Conservation (phyloP, 1,140 invertebrate genomes). For the Meloidogyne exigua region DNA sequence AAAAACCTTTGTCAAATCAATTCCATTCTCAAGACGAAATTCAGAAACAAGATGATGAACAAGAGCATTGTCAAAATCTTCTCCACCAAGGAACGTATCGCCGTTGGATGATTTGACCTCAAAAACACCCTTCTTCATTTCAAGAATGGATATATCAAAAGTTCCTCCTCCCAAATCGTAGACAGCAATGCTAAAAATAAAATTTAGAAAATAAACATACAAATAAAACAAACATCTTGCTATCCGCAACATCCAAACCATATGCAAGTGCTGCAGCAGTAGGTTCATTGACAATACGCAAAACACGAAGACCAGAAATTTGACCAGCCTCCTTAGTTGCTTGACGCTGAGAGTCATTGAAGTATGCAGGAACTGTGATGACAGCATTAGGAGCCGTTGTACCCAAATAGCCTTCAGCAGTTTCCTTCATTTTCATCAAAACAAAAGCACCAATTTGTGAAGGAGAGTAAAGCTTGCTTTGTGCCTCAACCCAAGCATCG, state of each 20-base stretch:
- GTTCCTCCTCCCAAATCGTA: slow-evolving; percentile 95
- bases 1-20: slow-evolving; percentile 90
- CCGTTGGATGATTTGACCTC: slow-evolving; percentile 93
- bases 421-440: slow-evolving; percentile 93
- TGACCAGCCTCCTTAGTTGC: slow-evolving; percentile 11
- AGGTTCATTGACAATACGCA: slow-evolving; percentile 7
- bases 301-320: neutral
- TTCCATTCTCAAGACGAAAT: slow-evolving; percentile 94
- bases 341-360: neutral
- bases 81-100: slow-evolving; percentile 83
- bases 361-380: slow-evolving; percentile 11
- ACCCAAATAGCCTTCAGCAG: slow-evolving; percentile 71
- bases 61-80: slow-evolving; percentile 52
- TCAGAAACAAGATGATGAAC: slow-evolving; percentile 67
- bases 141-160: slow-evolving; percentile 90
- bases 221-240: neutral
- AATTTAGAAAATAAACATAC: slow-evolving; percentile 51
- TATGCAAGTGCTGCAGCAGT: slow-evolving; percentile 8
- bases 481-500: slow-evolving; percentile 4
- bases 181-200: slow-evolving; percentile 55
- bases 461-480: neutral
- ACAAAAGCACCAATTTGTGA: slow-evolving; percentile 70
- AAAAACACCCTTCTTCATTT: slow-evolving; percentile 86
- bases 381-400: neutral
- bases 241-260: neutral